Conservation (phyloP, 1,140 invertebrate genomes). For the Diachasma alloeum region DNA sequence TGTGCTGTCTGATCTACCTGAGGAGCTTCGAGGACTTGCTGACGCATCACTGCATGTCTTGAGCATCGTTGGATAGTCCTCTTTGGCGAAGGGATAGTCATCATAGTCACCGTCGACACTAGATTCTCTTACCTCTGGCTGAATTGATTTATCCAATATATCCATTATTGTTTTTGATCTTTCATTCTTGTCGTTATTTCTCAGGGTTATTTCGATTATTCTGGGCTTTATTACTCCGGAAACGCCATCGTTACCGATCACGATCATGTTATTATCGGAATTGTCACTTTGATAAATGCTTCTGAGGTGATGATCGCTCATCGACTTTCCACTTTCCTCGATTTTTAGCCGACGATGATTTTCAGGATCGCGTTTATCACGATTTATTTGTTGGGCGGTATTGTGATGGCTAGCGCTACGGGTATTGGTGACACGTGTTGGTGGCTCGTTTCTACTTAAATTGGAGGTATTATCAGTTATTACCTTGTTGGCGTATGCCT, state of each 20-base stretch:
- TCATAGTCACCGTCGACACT: constrained; percentile 59
- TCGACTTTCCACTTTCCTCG: constrained; percentile 46
- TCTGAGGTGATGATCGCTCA: constrained; percentile 47
- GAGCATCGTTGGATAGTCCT: constrained; percentile 62
- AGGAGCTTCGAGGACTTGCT: constrained; percentile 60
- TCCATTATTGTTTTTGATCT: not conserved
- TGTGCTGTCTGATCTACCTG: constrained; percentile 59
- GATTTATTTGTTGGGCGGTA: constrained; percentile 5
- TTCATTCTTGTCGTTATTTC: constrained; percentile 18
- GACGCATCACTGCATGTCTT: constrained; percentile 63
- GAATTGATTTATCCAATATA: not conserved
- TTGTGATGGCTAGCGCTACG: constrained; percentile 53
- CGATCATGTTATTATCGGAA: not conserved
- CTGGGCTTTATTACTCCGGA: not conserved
- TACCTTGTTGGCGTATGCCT: constrained; percentile 93
- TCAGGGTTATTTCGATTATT: constrained; percentile 26
- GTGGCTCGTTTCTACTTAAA: constrained; percentile 66
- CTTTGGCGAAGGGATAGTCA: constrained; percentile 59
- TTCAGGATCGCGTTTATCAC: constrained; percentile 11
- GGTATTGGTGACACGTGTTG: constrained; percentile 37
- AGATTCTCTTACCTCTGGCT: constrained; percentile 38
- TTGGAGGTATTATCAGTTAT: constrained; percentile 36
- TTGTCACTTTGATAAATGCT: not conserved
- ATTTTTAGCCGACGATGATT: constrained; percentile 46
- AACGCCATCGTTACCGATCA: not conserved